phyloP scores from a whole-genome alignment of 2,888 invertebrate genomes.

The Cerceris ruficornis region DNA sequence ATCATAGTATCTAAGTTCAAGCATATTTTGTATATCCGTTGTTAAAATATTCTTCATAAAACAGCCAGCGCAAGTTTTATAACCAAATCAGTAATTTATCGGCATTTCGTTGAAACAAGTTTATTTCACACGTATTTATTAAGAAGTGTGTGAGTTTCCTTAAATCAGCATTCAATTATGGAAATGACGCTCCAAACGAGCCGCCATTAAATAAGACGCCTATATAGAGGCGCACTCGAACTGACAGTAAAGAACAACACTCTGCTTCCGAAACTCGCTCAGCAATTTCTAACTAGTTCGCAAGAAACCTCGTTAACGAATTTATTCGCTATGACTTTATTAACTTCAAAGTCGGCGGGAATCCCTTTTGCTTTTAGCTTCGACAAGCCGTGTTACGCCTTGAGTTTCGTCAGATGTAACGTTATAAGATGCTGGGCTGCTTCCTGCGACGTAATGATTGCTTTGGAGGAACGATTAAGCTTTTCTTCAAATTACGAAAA shows the following conservation, averaged over 20 bases:
- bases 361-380: conserved; percentile 37
- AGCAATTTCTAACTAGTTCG: conserved; percentile 61
- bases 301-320: conserved; percentile 65
- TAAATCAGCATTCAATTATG: conserved; percentile 31
- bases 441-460: conserved; percentile 25
- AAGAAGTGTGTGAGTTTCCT: conserved; percentile 4
- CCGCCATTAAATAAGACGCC: conserved; percentile 24
- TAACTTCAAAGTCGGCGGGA: conserved; percentile 44
- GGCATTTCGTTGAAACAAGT: not conserved
- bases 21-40: too few relatives aligned
- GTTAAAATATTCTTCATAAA: too few relatives aligned
- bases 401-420: conserved; percentile 11
- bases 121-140: not conserved
- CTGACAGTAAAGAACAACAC: conserved; percentile 49
- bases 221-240: conserved; percentile 26
- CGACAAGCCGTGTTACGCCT: conserved; percentile 3
- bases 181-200: conserved; percentile 29
- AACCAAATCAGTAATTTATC: not conserved
- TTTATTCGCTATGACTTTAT: conserved; percentile 62
- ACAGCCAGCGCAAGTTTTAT: too few relatives aligned
- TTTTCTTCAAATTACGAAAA: not conserved
- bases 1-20: too few relatives aligned
- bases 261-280: conserved; percentile 40
- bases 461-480: conserved; percentile 7
- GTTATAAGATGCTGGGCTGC: conserved; percentile 33